These are phyloP conservation scores for Orestias chungarensis DNA, from an alignment of 2,797 vertebrate genomes.

Conservation along the genomic window DNA sequence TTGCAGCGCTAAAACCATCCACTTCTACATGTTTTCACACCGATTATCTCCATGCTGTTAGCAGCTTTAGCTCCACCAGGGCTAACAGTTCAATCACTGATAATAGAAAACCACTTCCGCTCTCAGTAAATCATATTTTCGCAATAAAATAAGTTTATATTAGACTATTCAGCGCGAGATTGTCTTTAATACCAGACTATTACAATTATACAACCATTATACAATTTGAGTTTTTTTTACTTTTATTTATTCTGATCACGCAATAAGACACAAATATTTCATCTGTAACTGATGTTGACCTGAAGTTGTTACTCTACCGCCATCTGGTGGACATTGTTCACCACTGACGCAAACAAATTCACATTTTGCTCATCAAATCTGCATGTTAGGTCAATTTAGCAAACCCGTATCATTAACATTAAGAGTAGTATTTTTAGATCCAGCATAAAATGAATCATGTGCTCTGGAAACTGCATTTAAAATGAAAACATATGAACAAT, in stretches of 20 bases:
- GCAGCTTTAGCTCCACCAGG: neutral
- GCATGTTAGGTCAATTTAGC: neutral
- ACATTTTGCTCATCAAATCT: neutral
- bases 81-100: neutral
- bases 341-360: too few species aligned
- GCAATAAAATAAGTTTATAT: neutral
- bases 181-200: too few species aligned
- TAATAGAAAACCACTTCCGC: neutral
- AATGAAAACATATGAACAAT: neutral
- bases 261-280: too few species aligned
- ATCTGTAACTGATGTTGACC: too few species aligned
- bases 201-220: too few species aligned
- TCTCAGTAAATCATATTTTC: neutral
- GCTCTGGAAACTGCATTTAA: neutral
- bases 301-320: neutral
- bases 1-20: neutral
- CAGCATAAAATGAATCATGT: neutral
- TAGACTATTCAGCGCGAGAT: neutral
- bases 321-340: neutral
- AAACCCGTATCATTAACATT: too few species aligned
- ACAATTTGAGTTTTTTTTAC: too few species aligned
- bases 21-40: neutral
- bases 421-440: too few species aligned
- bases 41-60: neutral
- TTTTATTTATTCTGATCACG: too few species aligned